phyloP scores from a whole-genome alignment of 1,140 invertebrate genomes.

The Conopomorpha cramerella region DNA sequence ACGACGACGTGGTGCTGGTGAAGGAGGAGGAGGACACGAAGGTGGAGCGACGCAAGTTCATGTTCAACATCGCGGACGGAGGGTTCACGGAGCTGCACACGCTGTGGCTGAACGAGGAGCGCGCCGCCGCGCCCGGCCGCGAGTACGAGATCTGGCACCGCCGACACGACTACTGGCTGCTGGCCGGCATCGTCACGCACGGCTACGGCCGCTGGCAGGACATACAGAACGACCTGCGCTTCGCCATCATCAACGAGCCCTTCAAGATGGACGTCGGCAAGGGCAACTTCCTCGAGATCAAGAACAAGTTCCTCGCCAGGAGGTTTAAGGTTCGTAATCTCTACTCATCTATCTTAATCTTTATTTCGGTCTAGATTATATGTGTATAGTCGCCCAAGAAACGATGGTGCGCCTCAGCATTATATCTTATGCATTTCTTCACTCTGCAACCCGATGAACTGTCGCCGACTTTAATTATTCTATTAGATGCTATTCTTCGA shows the following conservation, averaged over 20 bases:
- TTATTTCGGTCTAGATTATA: too few relatives aligned
- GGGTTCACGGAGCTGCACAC: slow-evolving; percentile 99
- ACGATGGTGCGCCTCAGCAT: too few relatives aligned
- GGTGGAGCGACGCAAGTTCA: slow-evolving; percentile 87
- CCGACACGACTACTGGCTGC: slow-evolving; percentile 98
- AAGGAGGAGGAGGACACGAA: slow-evolving; percentile 64
- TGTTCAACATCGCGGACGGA: slow-evolving; percentile 99
- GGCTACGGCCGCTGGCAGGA: slow-evolving; percentile 99
- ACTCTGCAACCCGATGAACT: too few relatives aligned
- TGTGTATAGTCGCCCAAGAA: too few relatives aligned
- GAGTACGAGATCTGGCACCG: slow-evolving; percentile 99
- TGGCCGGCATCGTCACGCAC: slow-evolving; percentile 98
- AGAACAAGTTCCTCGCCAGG: slow-evolving; percentile 98
- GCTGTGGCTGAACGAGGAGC: slow-evolving; percentile 97
- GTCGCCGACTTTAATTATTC: too few relatives aligned
- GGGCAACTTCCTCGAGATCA: slow-evolving; percentile 98
- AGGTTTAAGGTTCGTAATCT: slow-evolving; percentile 91
- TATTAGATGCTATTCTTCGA: too few relatives aligned
- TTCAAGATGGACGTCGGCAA: slow-evolving; percentile 99
- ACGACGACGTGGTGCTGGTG: slow-evolving; percentile 56
- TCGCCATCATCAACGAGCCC: slow-evolving; percentile 98
- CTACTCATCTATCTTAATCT: too few relatives aligned
- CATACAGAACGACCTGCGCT: slow-evolving; percentile 96
- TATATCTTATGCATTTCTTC: too few relatives aligned
- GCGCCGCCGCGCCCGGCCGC: slow-evolving; percentile 88